A percentile compares a stretch with the other conserved stretches of the same genome.
Evolutionary conservation across 2,888 invertebrate species (phyloP).

Genomic region (Caenorhabditis macrosperma): DNA sequence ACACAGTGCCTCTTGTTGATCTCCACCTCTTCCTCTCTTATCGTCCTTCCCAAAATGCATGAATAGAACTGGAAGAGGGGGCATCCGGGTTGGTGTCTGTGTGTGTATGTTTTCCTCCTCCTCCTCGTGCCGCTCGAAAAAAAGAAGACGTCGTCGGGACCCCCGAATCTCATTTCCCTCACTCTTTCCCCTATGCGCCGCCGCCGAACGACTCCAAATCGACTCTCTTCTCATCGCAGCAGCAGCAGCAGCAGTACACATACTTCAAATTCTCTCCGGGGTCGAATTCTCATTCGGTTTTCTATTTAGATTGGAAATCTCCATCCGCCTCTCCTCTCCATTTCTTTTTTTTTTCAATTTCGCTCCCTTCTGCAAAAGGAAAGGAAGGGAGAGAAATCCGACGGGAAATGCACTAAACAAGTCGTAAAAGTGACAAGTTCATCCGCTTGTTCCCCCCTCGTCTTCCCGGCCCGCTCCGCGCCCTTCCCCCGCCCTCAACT

Average conservation of each 20-base stretch:
- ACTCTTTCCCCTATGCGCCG: not conserved
- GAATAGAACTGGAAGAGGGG: constrained; percentile 6
- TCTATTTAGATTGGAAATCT: constrained; percentile 54
- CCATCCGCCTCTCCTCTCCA: not conserved
- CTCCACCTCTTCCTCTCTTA: not conserved
- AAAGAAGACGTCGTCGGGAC: constrained; percentile 17
- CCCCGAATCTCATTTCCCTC: constrained; percentile 56
- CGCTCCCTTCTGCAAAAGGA: not conserved
- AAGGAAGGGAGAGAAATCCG: not conserved
- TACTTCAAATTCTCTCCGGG: constrained; percentile 41
- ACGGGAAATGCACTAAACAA: constrained; percentile 14
- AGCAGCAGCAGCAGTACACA: constrained; percentile 24
- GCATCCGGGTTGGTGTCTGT: constrained; percentile 10
- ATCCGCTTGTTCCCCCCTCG: constrained; percentile 27
- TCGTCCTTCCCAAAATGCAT: not conserved
- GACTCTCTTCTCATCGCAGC: constrained; percentile 50
- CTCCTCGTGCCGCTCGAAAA: constrained; percentile 2
- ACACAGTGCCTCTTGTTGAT: not conserved
- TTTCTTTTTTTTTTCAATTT: constrained; percentile 31
- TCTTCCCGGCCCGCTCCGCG: constrained; percentile 4
- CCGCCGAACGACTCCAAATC: constrained; percentile 53
- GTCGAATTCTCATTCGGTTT: constrained; percentile 45
- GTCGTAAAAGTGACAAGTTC: constrained; percentile 50
- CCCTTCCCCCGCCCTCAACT: not conserved
- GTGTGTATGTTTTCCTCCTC: constrained; percentile 28